These are phyloP conservation scores for Trachurus trachurus DNA, from an alignment of 2,797 vertebrate genomes.

Conservation along the genomic window DNA sequence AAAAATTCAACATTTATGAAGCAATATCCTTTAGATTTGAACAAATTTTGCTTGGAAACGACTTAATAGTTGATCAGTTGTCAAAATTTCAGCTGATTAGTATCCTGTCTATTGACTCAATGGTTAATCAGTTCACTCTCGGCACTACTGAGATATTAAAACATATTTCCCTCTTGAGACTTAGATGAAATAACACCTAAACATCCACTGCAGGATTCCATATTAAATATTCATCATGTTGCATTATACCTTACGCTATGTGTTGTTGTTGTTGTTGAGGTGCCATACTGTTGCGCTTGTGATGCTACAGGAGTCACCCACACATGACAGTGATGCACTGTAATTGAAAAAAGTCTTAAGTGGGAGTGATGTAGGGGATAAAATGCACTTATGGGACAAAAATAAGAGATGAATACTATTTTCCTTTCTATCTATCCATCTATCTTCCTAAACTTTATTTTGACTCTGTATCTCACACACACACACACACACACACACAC, in stretches of 20 bases:
- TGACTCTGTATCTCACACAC: background rate
- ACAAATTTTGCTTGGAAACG: too few species aligned
- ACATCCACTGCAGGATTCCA: background rate
- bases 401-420: slow-evolving; percentile 3
- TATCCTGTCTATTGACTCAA: background rate
- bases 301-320: background rate
- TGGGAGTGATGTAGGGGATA: slow-evolving; percentile 8
- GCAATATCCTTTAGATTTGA: background rate
- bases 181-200: background rate
- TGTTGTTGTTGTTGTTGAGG: background rate
- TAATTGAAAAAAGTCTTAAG: background rate
- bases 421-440: background rate
- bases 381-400: background rate
- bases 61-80: too few species aligned
- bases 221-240: background rate
- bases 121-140: background rate
- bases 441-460: slow-evolving; percentile 2
- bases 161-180: background rate
- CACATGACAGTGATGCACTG: background rate
- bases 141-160: background rate
- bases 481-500: background rate
- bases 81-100: background rate
- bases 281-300: background rate
- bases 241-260: background rate
- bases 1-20: background rate